These are phyloP conservation scores for Bedellia somnulentella DNA, from an alignment of 2,888 invertebrate species.

Conservation along the genomic window DNA sequence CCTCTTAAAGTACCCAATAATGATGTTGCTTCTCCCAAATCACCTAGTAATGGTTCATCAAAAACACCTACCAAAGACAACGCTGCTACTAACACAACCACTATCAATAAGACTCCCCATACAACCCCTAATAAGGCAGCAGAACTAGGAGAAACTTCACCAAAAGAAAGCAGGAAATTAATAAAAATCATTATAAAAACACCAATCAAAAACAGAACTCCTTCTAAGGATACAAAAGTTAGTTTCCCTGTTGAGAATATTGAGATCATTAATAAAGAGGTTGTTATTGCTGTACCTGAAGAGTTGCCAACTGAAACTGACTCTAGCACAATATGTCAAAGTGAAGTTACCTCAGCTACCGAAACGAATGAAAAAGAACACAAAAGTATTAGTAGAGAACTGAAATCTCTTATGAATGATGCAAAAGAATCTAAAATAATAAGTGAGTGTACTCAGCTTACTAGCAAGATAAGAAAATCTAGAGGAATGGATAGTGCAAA, in stretches of 20 bases:
- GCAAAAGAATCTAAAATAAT: slow-evolving; percentile 70
- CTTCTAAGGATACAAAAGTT: slow-evolving; percentile 1
- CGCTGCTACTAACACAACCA: background rate
- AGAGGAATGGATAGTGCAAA: slow-evolving; percentile 39
- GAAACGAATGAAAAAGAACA: slow-evolving; percentile 37
- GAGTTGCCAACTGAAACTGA: slow-evolving; percentile 20
- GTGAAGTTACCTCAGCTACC: background rate
- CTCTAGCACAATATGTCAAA: slow-evolving; percentile 18
- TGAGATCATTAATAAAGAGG: slow-evolving; percentile 3
- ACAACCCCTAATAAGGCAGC: too few species aligned
- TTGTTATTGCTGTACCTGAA: slow-evolving; percentile 9
- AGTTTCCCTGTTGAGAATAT: slow-evolving; percentile 9
- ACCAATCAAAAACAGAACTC: too few species aligned
- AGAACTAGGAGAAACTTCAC: too few species aligned
- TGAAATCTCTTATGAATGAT: slow-evolving; percentile 65
- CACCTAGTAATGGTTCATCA: too few species aligned
- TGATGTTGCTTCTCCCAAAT: too few species aligned
- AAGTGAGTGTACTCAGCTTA: slow-evolving; percentile 59
- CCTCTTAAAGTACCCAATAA: too few species aligned
- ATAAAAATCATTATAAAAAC: too few species aligned
- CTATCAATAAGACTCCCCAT: background rate
- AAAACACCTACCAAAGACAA: slow-evolving; percentile 6
- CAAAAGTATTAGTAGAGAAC: slow-evolving; percentile 56
- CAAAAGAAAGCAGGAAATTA: too few species aligned
- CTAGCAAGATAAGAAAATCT: slow-evolving; percentile 25